Conservation (phyloP, 2,113 vertebrate genomes). For the Scolopax mira region DNA sequence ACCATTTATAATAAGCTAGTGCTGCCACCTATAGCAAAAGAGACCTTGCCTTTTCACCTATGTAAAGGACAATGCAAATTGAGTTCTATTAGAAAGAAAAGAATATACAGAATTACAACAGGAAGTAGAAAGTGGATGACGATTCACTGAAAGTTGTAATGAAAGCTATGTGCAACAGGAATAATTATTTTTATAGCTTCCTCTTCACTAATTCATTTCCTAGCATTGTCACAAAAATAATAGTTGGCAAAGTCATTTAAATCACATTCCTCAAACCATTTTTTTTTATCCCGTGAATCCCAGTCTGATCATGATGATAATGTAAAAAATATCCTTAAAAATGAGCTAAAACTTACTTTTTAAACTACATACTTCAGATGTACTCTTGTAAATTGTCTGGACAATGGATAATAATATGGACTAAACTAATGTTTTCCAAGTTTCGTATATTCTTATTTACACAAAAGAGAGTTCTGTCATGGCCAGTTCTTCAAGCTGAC, state of each 20-base stretch:
- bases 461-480: not conserved
- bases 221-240: not conserved
- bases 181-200: not conserved
- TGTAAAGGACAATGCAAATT: not conserved
- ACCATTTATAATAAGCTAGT: not conserved
- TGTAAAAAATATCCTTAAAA: not conserved
- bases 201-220: not conserved
- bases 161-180: not conserved
- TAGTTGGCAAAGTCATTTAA: not conserved
- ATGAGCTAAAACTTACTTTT: not conserved
- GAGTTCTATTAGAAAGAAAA: not conserved
- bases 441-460: not conserved
- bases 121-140: not conserved
- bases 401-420: no score
- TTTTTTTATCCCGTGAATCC: not conserved
- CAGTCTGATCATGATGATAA: not conserved
- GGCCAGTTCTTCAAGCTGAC: not conserved
- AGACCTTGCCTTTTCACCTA: not conserved
- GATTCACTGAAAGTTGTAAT: not conserved
- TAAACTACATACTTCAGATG: not conserved
- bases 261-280: not conserved
- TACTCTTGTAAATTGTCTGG: not conserved
- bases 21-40: constrained; percentile 35
- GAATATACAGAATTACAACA: not conserved
- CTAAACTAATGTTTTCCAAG: not conserved